Evolutionary conservation across 2,113 vertebrate genomes (phyloP), one percentile per base, ranked within the genome.

Genomic region (Bubo blakistoni): DNA sequence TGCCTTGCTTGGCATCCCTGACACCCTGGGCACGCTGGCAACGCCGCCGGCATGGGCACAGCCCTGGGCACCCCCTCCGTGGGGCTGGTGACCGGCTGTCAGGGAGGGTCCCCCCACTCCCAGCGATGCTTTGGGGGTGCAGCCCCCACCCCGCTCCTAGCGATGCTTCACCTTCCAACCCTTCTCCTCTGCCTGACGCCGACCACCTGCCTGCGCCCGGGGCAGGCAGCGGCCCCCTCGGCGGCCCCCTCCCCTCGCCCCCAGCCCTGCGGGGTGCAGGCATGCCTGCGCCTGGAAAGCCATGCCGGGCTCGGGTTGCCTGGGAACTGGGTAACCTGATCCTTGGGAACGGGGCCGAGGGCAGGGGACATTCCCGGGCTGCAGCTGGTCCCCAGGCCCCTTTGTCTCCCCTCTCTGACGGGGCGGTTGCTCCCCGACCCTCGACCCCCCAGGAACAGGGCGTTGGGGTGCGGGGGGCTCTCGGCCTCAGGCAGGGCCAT

Each of bases 261-360:
- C 87, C 74, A 76, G 63, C 90, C 47, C 49, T 20, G 54, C 40
- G 30, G 89, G 96, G 88, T 81, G 92, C 94, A 91, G 96, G 95
- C 95, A 95, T 96, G 87, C 90, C 81, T 88, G 74, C 19, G 91
- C 93, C 92, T 73, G 94, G 83, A 61, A 79, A 88, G 86, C 57
- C 86, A 16, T 66, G 71, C 91, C 51, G 69, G 89, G 86, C 93
- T 94, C 59, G 94, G 86, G 90, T 96, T 97, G 95, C 96, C 90
- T 95, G 97, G 97, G 96, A 97, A 97, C 95, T 88, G 92, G 81
- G 97, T 86, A 98, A 97, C 86, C 82, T 88, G 95, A 98, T 92
- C 88, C 97, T 79, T 93, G 94, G 94, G 96, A 97, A 84, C 71
- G 93, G 74, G 94, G 94, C 90, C 54, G 59, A 58, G 91, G 85